These are phyloP conservation scores for Pipistrellus kuhlii DNA, from an alignment of 2,797 vertebrate genomes.

Conservation along the genomic window DNA sequence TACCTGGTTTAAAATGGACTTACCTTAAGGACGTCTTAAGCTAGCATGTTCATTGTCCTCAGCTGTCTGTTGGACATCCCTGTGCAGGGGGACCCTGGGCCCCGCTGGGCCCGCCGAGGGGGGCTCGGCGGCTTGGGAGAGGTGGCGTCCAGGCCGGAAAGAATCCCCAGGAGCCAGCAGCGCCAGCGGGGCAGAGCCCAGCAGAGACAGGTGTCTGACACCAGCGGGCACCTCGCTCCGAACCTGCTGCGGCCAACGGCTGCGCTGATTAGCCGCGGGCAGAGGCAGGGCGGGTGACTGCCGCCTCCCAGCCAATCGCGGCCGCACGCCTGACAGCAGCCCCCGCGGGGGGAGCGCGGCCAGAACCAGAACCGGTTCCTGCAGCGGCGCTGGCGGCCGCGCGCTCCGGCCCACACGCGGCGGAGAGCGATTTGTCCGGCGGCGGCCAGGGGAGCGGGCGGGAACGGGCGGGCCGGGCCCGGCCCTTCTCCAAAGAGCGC, in stretches of 20 bases:
- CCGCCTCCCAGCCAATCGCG: constrained; percentile 88
- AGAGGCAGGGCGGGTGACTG: constrained; percentile 88
- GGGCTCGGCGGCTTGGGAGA: background rate
- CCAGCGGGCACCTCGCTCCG: constrained; percentile 66
- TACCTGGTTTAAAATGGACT: constrained; percentile 63
- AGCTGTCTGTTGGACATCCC: background rate
- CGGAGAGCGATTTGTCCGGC: background rate
- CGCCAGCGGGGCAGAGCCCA: background rate
- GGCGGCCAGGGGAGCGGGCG: background rate
- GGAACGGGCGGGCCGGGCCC: background rate
- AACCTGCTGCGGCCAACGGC: constrained; percentile 71
- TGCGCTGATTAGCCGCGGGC: constrained; percentile 76
- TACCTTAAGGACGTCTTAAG: constrained; percentile 79
- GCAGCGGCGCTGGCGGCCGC: background rate
- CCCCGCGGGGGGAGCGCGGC: constrained; percentile 80
- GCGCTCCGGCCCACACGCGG: background rate
- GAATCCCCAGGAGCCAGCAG: background rate
- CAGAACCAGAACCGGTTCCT: constrained; percentile 72
- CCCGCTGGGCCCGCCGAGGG: background rate
- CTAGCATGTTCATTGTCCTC: constrained; percentile 52
- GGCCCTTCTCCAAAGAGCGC: background rate
- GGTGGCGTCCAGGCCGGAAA: background rate
- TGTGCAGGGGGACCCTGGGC: background rate
- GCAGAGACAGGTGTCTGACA: constrained; percentile 85
- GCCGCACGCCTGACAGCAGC: constrained; percentile 84